Base-by-base conservation (phyloP, 2,888 invertebrate genomes). In the Chrysina gloriosa region DNA sequence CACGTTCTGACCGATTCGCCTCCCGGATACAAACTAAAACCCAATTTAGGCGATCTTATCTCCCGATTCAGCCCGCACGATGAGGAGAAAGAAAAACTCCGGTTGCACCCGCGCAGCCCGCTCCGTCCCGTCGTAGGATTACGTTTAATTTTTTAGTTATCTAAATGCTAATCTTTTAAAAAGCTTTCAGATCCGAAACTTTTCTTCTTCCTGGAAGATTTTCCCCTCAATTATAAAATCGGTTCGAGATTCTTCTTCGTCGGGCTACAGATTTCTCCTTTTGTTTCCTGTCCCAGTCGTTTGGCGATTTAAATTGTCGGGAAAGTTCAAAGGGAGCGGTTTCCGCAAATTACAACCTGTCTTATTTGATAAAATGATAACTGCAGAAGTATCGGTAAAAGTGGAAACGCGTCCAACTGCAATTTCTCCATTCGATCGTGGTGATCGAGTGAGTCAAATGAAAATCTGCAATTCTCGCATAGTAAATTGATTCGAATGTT, bases 131-230 rank as follows among this genome's bases (percentile, higher is more conserved):
- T 29, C 31, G 27, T 31, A 14, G 58, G 58, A 58, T 58, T 58
- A 58, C 58, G 58, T 58, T 58, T 58, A 58, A 42, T 58, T 58
- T 58, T 58, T 58, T 58, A 58, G 58, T 58, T 58, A 58, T 58
- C 42, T 58, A 58, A 58, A 58, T 58, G 58, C 58, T 58, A 42
- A 58, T 58, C 58, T 58, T 58, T 58, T 58, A 25, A 58, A n/a
- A 58, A 58, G 58, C 58, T 58, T 58, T 58, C 25, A 21, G 58
- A 58, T 42, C 39, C 16, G 14, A 42, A 58, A 58, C 42, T 42
- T 58, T 58, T 39, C 56, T 58, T 58, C 34, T 42, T 25, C 25
- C 39, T 1, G 14, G 31, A 19, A 19, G 31, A 19, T 31, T n/a
- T 29, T 9, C 16, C 31, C 34, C 29, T 19, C 52, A 52, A 52